Evolutionary conservation across 2,113 vertebrate genomes (phyloP).

Genomic region (Mola mola): DNA sequence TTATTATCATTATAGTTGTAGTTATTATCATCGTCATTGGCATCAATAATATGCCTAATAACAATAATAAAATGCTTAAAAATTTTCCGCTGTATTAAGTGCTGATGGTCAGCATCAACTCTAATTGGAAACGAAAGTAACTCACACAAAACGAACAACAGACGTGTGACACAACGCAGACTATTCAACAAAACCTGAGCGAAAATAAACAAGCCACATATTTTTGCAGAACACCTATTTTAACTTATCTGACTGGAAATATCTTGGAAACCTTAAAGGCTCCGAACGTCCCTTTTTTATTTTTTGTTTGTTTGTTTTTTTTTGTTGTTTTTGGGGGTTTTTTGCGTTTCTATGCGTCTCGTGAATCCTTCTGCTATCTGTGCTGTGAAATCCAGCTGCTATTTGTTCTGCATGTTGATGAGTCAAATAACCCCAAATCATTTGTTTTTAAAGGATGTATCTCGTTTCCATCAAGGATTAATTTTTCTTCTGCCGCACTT

Average conservation of each 20-base stretch:
- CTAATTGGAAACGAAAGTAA: constrained; percentile 70
- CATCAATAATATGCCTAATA: background rate
- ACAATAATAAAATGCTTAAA: background rate
- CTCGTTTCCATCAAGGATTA: constrained; percentile 67
- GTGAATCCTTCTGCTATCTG: no score
- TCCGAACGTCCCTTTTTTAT: no score
- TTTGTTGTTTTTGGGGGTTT: no score
- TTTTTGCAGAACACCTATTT: no score
- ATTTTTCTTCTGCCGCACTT: constrained; percentile 70
- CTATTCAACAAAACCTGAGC: constrained; percentile 21
- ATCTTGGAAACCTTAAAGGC: no score
- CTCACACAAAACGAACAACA: constrained; percentile 50
- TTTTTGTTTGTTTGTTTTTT: no score
- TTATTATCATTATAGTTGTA: background rate
- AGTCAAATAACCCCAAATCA: constrained; percentile 36
- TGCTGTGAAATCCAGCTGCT: no score
- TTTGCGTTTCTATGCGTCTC: no score
- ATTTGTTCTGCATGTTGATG: no score
- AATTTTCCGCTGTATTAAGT: constrained; percentile 15
- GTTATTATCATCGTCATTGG: constrained; percentile 7
- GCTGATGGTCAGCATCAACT: constrained; percentile 44
- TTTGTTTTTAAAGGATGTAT: constrained; percentile 70
- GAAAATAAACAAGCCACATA: constrained; percentile 51
- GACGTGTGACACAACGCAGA: constrained; percentile 30
- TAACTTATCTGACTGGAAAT: no score